A percentile compares a stretch with the other conserved stretches of the same genome.
Evolutionary conservation across 2,113 vertebrate species (phyloP).

Genomic region (Dasyornis broadbenti): DNA sequence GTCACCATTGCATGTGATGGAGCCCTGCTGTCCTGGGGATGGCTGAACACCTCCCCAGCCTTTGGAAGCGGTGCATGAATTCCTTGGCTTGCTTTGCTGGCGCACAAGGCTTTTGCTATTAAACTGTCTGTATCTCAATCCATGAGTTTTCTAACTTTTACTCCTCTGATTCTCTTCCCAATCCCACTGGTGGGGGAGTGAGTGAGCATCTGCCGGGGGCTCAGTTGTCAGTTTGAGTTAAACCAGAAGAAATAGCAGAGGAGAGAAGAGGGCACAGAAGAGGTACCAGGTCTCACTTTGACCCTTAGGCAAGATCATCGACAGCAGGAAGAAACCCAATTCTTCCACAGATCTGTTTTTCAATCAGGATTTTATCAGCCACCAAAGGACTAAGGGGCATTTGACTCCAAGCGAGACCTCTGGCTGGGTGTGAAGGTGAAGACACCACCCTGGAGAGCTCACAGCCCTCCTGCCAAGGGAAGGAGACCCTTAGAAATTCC

Average conservation of each 20-base stretch:
- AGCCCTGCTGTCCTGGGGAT: background rate
- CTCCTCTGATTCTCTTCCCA: background rate
- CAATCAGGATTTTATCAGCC: background rate
- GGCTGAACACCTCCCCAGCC: background rate
- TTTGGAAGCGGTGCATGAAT: background rate
- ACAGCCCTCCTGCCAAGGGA: background rate
- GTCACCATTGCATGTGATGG: rapidly evolving
- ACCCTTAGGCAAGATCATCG: background rate
- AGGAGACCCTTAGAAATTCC: too few relatives aligned
- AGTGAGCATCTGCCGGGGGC: rapidly evolving
- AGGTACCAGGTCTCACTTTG: background rate
- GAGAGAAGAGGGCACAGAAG: background rate
- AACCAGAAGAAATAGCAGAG: background rate
- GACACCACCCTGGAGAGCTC: background rate
- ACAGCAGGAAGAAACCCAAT: background rate
- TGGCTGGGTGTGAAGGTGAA: background rate
- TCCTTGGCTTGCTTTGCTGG: background rate
- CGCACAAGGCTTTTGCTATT: background rate
- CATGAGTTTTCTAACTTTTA: background rate
- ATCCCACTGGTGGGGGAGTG: background rate
- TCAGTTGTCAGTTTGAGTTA: background rate
- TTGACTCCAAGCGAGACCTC: background rate
- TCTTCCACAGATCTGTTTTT: background rate
- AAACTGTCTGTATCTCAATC: background rate
- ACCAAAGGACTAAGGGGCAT: background rate